Base-by-base conservation (phyloP, 2,797 vertebrate genomes). In the Nannoperca obscura region DNA sequence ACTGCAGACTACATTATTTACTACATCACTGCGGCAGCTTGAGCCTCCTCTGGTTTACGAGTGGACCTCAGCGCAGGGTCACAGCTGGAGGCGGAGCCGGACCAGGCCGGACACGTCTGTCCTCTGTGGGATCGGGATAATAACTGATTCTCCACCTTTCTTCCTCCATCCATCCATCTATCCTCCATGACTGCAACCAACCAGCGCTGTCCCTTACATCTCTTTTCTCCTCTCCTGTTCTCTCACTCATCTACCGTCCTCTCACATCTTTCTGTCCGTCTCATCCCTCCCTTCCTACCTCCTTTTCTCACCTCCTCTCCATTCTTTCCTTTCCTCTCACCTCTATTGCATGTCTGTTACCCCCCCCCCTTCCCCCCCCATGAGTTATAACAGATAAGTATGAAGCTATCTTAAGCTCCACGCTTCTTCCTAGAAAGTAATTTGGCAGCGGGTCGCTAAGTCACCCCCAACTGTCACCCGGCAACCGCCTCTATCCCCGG, bases 361-460 rank as follows among this genome's bases (percentile, higher is more conserved):
- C 46, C 38, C 66, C 15, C 32, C 8, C 53, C 15, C 22, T 8
- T 36, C 62, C 19, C 34, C 14, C 52, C 53, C 57, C 20, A 7
- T 61, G 74, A 81, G 53, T 75, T 80, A 59, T 36, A 66, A 30
- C 68, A 82, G 78, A 86, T 82, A 71, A 83, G 80, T 70, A 32
- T 34, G 62, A 19, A 65, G 59, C 76, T 81, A 84, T 91, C 84
- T 81, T 80, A 67, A 85, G 82, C 89, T 76, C 72, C 40, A 52
- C 62, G 72, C 79, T 32, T 76, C 64, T 76, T 84, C 67, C 80
- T 69, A 44, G 75, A 85, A 88, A 90, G 84, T 84, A 74, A 91
- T 92, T 91, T 89, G 71, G 68, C 36, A 15, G 52, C 32, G 10
- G 89, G 83, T 90, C 67, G 44, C 82, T 73, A 79, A 87, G 86